phyloP scores from a whole-genome alignment of 2,113 vertebrate species.

The Anoura caudifer region DNA sequence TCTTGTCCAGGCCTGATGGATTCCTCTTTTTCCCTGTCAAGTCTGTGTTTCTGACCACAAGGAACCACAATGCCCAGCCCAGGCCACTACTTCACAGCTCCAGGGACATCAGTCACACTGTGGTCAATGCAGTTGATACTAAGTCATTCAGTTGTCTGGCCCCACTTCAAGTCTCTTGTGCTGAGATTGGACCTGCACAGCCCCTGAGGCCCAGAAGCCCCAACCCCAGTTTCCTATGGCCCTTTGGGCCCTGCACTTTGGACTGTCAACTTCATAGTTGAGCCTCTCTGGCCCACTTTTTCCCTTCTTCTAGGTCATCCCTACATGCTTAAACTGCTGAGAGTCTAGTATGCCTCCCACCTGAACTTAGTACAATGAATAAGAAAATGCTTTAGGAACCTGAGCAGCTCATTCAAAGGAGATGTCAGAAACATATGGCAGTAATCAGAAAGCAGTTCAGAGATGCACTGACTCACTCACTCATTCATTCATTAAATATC shows the following conservation, averaged over 20 bases:
- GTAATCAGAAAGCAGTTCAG: neutral
- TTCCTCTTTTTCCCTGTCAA: neutral
- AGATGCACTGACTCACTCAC: neutral
- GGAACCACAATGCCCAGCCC: neutral
- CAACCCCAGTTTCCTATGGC: neutral
- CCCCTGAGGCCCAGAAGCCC: neutral
- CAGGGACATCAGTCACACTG: neutral
- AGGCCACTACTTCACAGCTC: neutral
- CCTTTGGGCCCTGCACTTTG: neutral
- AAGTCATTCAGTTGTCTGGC: neutral
- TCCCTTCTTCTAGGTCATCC: neutral
- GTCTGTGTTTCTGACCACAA: neutral
- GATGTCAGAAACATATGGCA: neutral
- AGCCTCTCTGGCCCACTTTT: neutral
- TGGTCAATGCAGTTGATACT: neutral
- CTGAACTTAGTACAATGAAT: neutral
- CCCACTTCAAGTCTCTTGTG: neutral
- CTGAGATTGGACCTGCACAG: neutral
- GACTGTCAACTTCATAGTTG: neutral
- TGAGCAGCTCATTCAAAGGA: neutral
- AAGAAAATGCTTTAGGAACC: neutral
- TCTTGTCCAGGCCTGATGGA: neutral
- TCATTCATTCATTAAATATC: neutral
- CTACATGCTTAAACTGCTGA: neutral
- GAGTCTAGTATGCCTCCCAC: neutral